Percentiles rank a stretch among this genome's conserved stretches.
Evolutionary conservation across 2,888 invertebrate species (phyloP).

Genomic region (Physocephala rufipes): DNA sequence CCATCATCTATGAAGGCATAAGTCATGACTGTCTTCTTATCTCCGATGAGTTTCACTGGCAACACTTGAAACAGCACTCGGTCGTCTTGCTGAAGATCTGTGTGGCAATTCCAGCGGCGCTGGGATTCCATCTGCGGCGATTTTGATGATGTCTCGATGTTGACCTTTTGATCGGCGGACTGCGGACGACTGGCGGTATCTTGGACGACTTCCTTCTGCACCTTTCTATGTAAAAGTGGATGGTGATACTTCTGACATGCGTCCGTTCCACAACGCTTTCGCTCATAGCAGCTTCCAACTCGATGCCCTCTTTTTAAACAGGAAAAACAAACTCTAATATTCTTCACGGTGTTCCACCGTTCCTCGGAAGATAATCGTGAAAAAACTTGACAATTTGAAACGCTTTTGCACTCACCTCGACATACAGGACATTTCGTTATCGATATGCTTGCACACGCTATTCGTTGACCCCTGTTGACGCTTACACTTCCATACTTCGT

Average conservation of each 20-base stretch:
- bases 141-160: no score
- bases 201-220: no score
- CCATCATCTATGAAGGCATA: conserved; percentile 5
- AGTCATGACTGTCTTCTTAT: not conserved
- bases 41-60: not conserved
- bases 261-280: not conserved
- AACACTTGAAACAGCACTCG: not conserved
- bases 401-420: not conserved
- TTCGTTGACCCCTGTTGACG: not conserved
- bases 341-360: conserved; percentile 28
- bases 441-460: conserved; percentile 7
- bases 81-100: not conserved
- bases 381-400: conserved; percentile 11
- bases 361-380: conserved; percentile 11
- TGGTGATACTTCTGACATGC: not conserved
- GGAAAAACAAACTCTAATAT: conserved; percentile 27
- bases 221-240: not conserved
- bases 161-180: not conserved
- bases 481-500: not conserved
- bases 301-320: conserved; percentile 31
- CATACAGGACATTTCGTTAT: not conserved
- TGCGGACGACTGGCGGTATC: not conserved
- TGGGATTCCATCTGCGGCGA: not conserved
- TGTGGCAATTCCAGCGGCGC: conserved; percentile 2
- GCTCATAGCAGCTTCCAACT: conserved; percentile 5